Evolutionary conservation across 2,888 invertebrate species (phyloP).

Genomic region (Nebria salina): DNA sequence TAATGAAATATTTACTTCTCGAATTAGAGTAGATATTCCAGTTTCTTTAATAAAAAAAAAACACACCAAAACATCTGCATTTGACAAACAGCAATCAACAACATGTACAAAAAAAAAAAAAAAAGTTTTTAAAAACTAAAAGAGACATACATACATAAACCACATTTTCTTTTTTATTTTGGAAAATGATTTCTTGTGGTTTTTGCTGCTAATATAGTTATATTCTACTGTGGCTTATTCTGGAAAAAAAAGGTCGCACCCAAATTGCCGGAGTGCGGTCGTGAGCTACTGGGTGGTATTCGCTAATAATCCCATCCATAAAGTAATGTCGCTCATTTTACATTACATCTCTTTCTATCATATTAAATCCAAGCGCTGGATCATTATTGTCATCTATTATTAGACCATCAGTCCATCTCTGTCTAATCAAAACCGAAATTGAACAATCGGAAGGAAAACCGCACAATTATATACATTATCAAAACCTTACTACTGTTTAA

Average conservation of each 20-base stretch:
- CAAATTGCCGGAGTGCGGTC: conserved; percentile 47
- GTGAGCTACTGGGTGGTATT: conserved; percentile 60
- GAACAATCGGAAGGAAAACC: conserved; percentile 42
- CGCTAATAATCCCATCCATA: conserved; percentile 53
- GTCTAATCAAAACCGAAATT: conserved; percentile 28
- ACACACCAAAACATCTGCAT: too few relatives aligned
- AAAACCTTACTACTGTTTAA: conserved; percentile 35
- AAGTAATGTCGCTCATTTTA: conserved; percentile 53
- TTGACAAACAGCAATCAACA: too few relatives aligned
- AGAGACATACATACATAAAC: neutral
- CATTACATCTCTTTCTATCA: conserved; percentile 7
- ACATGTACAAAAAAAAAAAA: too few relatives aligned
- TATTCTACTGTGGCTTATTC: neutral
- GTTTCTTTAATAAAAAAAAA: too few relatives aligned
- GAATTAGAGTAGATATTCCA: too few relatives aligned
- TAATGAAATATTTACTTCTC: too few relatives aligned
- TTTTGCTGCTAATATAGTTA: neutral
- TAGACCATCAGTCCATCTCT: neutral
- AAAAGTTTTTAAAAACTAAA: too few relatives aligned
- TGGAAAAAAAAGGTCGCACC: neutral
- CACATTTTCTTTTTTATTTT: neutral
- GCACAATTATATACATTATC: conserved; percentile 24
- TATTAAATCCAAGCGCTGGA: neutral
- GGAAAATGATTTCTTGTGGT: neutral
- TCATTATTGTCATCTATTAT: conserved; percentile 15